A percentile compares a stretch with the other conserved stretches of the same genome.
Evolutionary conservation across 2,888 invertebrate genomes (phyloP).

Genomic region (Tenthredo distinguenda): DNA sequence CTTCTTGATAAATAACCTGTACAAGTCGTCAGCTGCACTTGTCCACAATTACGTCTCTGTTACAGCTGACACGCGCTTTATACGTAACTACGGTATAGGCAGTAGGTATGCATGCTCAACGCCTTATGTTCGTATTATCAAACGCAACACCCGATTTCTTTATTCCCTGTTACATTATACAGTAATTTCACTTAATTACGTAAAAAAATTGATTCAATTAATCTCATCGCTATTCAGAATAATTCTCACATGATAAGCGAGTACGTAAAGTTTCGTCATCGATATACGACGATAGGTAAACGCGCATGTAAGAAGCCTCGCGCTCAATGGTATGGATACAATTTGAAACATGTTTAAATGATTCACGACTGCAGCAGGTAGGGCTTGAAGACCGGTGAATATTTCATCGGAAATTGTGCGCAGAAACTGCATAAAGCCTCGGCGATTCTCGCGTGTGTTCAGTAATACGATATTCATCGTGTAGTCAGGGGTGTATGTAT

Average conservation of each 20-base stretch:
- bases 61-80: background rate
- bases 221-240: background rate
- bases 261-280: background rate
- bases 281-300: background rate
- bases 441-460: background rate
- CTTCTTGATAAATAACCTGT: background rate
- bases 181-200: background rate
- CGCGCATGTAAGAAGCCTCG: background rate
- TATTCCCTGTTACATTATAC: background rate
- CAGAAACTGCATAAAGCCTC: background rate
- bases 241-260: background rate
- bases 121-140: background rate
- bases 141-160: background rate
- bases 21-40: background rate
- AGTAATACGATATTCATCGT: slow-evolving; percentile 2
- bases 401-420: background rate
- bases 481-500: background rate
- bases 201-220: background rate
- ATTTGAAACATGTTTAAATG: slow-evolving; percentile 12
- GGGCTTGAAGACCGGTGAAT: background rate
- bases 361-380: background rate
- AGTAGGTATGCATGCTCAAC: background rate
- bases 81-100: background rate
- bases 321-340: background rate
- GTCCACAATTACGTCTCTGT: background rate